Evolutionary conservation across 2,113 vertebrate genomes (phyloP).

Genomic region (Pseudois nayaur): DNA sequence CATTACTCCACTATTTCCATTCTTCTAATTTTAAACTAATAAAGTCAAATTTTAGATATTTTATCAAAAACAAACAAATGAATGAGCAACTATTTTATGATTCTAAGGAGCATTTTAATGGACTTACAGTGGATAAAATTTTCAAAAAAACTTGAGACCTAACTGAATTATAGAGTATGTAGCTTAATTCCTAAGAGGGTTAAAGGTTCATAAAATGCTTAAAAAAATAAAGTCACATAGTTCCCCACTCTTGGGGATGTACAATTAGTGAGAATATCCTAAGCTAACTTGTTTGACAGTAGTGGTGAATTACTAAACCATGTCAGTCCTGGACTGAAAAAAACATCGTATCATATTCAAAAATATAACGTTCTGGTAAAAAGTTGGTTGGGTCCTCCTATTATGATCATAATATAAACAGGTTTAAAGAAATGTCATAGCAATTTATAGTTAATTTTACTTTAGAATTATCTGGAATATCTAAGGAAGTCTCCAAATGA

Average conservation of each 20-base stretch:
- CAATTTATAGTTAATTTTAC: neutral
- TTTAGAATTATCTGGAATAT: neutral
- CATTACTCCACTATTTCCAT: neutral
- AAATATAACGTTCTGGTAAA: slow-evolving; percentile 7
- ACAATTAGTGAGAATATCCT: neutral
- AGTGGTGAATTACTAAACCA: neutral
- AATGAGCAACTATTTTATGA: neutral
- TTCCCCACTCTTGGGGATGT: neutral
- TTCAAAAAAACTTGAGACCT: neutral
- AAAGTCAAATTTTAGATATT: slow-evolving; percentile 16
- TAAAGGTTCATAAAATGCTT: slow-evolving; percentile 27
- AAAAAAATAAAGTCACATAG: neutral
- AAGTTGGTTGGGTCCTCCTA: neutral
- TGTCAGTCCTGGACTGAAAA: neutral
- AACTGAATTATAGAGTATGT: neutral
- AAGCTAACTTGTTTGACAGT: slow-evolving; percentile 35
- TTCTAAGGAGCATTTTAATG: neutral
- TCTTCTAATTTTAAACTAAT: slow-evolving; percentile 8
- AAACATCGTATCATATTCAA: neutral
- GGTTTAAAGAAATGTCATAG: neutral
- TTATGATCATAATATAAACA: neutral
- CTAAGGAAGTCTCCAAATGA: neutral
- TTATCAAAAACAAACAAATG: neutral
- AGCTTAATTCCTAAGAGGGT: slow-evolving; percentile 8
- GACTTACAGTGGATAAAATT: neutral